Evolutionary conservation across 2,888 invertebrate species (phyloP), one percentile per base, ranked within the genome.

Genomic region (Ischnus inquisitorius): DNA sequence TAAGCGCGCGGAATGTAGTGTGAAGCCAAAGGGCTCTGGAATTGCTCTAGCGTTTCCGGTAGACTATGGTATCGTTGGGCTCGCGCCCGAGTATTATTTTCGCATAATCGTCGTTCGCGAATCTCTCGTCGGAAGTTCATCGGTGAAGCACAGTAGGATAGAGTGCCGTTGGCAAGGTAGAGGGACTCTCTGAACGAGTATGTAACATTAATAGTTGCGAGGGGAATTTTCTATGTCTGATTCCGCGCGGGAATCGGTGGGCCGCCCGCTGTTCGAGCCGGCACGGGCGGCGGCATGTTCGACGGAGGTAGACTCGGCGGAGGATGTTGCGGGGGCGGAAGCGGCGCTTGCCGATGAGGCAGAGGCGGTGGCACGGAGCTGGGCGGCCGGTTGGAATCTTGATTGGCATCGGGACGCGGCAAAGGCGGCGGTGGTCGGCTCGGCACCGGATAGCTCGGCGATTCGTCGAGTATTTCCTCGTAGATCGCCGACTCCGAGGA

Each of bases 201-300:
- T 28, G 14, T 14, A 51, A 34, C 25, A 68, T 68, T 46, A 54
- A 16, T 69, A 16, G 22, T 76, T 51, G 57, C 28, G 72, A 84
- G 60, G 71, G 82, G 54, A n/a, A 67, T n/a, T n/a, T 67, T 48
- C 81, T 84, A 84, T 82, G 84, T 79, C 65, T 82, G 92, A 90
- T 93, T 93, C 79, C 96, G 94, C 51, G 96, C 96, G 3, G 96
- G 96, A 86, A 96, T 93, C 0, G 96, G 96, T 22, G 96, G 96
- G 5, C 96, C 96, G 16, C 95, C 95, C 4, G 95, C 94, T 76
- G 95, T 95, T 80, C 95, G 93, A 0, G 95, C 95, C 0, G 96
- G 96, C 39, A 95, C 94, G 0, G 95, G 95, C 1, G 95, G 95
- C 0, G 95, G 95, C 51, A 91, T 88, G 22, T 89, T 92, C 25